Conservation (phyloP, 2,113 vertebrate species). For the Clarias magur region DNA sequence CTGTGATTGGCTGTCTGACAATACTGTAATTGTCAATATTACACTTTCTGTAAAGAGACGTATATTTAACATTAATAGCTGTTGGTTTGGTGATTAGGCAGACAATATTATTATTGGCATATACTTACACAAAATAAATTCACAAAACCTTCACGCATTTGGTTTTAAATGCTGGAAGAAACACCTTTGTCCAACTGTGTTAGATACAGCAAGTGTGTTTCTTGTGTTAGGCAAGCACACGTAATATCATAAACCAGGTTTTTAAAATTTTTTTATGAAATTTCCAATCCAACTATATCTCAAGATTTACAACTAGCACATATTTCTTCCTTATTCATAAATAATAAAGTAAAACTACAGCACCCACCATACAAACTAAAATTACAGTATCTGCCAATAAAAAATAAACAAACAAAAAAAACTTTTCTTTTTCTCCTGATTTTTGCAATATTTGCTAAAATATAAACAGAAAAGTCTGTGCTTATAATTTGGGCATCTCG, state of each 20-base stretch:
- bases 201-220: not conserved
- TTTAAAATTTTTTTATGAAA: not conserved
- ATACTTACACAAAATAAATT: not conserved
- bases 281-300: not conserved
- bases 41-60: not conserved
- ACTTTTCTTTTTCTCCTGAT: not conserved
- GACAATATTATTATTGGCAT: not conserved
- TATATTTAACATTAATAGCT: not conserved
- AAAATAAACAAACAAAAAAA: not conserved
- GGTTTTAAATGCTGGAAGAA: not conserved
- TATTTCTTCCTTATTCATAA: not conserved
- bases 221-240: not conserved
- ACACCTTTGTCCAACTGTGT: not conserved
- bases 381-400: not conserved
- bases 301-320: not conserved
- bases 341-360: too few relatives aligned
- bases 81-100: not conserved
- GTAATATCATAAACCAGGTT: not conserved
- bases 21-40: not conserved
- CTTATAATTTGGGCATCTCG: too few relatives aligned
- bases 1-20: not conserved
- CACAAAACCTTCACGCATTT: not conserved
- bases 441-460: not conserved
- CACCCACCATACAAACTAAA: not conserved
- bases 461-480: not conserved